Conservation (phyloP, 2,888 invertebrate genomes). For the Meloe dianella region DNA sequence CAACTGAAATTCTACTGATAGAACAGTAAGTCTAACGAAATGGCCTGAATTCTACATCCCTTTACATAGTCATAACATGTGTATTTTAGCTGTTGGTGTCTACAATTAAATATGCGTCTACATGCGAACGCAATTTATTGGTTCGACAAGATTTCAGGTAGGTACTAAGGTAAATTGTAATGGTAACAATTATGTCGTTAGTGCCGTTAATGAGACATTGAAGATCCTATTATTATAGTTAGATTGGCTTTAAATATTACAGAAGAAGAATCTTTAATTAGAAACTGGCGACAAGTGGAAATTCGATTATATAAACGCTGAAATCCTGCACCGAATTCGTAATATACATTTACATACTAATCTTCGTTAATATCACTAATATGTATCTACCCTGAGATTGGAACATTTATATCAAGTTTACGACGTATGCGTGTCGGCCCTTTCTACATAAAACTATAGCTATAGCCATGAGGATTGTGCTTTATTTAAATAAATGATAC, state of each 20-base stretch:
- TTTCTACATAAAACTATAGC: neutral
- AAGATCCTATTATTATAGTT: neutral
- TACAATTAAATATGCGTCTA: too few relatives aligned
- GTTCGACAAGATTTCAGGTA: too few relatives aligned
- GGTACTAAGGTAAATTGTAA: too few relatives aligned
- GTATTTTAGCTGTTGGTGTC: too few relatives aligned
- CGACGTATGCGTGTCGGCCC: neutral
- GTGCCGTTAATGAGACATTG: too few relatives aligned
- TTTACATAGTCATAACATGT: too few relatives aligned
- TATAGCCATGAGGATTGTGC: neutral
- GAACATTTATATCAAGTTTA: conserved; percentile 21
- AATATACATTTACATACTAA: conserved; percentile 17
- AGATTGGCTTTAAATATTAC: neutral
- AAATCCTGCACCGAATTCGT: conserved; percentile 17
- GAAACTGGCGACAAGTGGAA: neutral
- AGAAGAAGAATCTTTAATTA: neutral
- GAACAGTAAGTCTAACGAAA: too few relatives aligned
- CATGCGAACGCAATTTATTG: too few relatives aligned
- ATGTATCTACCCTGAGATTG: conserved; percentile 18
- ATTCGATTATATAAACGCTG: neutral
- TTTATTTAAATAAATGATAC: conserved; percentile 1
- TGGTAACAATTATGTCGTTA: too few relatives aligned
- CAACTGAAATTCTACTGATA: too few relatives aligned
- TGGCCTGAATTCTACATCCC: too few relatives aligned
- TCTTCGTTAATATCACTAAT: conserved; percentile 21